A percentile compares a stretch with the other conserved stretches of the same genome.
Conservation (phyloP, 2,113 vertebrate genomes). For the Lasiurus cinereus region DNA sequence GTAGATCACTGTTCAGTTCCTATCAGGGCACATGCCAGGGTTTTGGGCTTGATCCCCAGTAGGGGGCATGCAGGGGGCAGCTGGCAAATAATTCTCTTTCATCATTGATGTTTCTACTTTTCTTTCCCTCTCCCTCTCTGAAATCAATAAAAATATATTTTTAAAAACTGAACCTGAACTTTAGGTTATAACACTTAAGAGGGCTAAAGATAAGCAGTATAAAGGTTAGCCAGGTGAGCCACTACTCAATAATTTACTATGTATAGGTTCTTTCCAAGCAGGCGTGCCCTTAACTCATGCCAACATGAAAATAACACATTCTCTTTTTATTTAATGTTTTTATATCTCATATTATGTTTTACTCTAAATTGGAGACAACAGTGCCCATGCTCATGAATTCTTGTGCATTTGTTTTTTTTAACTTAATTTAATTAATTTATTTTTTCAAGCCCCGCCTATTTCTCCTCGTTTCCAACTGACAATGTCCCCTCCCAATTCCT, state of each 20-base stretch:
- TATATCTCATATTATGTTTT: neutral
- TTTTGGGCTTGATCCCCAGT: too few relatives aligned
- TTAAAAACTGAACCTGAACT: neutral
- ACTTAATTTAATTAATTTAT: neutral
- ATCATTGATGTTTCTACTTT: too few relatives aligned
- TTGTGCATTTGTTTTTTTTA: neutral
- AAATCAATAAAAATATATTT: too few relatives aligned
- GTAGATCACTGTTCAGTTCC: too few relatives aligned
- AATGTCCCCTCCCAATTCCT: neutral
- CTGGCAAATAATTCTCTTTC: too few relatives aligned
- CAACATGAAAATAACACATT: neutral
- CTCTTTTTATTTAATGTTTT: slow-evolving; percentile 39
- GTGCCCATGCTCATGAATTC: neutral
- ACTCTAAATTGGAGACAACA: neutral
- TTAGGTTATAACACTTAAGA: neutral
- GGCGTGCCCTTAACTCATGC: neutral
- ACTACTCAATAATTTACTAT: neutral
- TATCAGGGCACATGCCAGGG: too few relatives aligned
- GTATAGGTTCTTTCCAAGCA: neutral
- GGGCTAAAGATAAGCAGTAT: neutral
- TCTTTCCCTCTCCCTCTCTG: too few relatives aligned
- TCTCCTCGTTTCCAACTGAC: neutral
- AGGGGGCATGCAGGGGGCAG: too few relatives aligned
- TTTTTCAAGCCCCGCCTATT: neutral
- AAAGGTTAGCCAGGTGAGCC: neutral